Conservation (phyloP, 2,113 vertebrate genomes). For the Sterrhoptilus dennistouni region DNA sequence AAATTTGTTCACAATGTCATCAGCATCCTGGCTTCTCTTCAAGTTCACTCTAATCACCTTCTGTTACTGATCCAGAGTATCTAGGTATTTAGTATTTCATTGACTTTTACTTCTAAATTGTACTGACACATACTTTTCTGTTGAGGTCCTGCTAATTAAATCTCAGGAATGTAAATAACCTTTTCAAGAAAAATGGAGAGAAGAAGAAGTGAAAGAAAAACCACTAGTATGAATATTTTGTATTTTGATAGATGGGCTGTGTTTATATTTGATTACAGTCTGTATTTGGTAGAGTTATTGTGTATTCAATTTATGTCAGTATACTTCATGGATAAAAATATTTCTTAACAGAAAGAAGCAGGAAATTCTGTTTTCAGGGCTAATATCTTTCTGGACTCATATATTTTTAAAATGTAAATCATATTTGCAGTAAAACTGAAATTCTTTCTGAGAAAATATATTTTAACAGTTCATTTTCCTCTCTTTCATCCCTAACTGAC, state of each 20-base stretch:
- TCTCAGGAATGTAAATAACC: not conserved
- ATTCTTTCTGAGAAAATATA: not conserved
- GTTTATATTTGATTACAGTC: not conserved
- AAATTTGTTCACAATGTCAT: not conserved
- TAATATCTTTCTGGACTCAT: not conserved
- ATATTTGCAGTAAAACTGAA: not conserved
- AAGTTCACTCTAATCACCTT: not conserved
- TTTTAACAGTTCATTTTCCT: not conserved
- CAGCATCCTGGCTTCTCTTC: not conserved
- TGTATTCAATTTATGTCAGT: not conserved
- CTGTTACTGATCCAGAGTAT: not conserved
- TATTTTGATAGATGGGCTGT: not conserved
- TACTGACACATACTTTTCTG: not conserved
- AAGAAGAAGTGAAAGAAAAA: not conserved
- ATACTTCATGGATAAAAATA: not conserved
- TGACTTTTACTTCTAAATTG: not conserved
- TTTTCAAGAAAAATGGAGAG: not conserved
- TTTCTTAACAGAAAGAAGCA: not conserved
- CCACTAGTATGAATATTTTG: not conserved
- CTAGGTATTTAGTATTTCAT: not conserved
- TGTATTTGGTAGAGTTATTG: not conserved
- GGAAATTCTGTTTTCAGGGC: not conserved
- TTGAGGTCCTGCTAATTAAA: not conserved
- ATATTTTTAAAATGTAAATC: not conserved
- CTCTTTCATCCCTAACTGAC: not conserved